Base-by-base conservation (phyloP, 1,140 invertebrate genomes). In the Maconellicoccus hirsutus region DNA sequence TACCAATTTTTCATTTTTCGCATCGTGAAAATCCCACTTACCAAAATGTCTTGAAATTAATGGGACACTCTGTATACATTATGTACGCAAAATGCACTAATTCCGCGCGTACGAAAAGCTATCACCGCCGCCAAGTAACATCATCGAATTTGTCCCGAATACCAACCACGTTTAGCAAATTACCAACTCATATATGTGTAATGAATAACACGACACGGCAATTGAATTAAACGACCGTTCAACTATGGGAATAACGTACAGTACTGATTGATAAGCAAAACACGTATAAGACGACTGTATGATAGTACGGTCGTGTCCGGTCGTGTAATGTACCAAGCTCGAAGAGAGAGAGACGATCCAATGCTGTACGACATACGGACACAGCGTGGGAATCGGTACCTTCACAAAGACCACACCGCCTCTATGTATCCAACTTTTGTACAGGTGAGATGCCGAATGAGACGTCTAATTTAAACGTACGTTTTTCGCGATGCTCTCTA, bases 251-350 rank as follows among this genome's bases (percentile, higher is more conserved):
- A 52, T 52, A 33, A 52, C 16, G 42, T 52, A 16, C 42, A 19
- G 6, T 52, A 52, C 42, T 52, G 42, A 52, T 52, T 52, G 42
- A 52, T 52, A 52, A 52, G 10, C 42, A 52, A 52, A 52, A 52
- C 42, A 52, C 42, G 42, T 52, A 52, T 4, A 52, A 52, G 42
- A 52, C 42, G 42, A 52, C 42, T 33, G 4, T 52, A 52, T 52
- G 42, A 52, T 52, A 52, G 10, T 52, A 52, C 42, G 42, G 42
- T 52, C 42, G 42, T 52, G 42, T 52, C 42, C 42, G 42, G 42
- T 52, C 42, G 42, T 52, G 42, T 52, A 52, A 52, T 52, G 42
- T 52, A 52, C n/a, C 42, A 52, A 52, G 42, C 6, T 7, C 6
- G 14, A 14, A 38, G 6, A 38, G 42, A 52, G 12, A 19, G 12